Base-by-base conservation (phyloP, 2,797 vertebrate species). In the Mormyrops boulengeri region DNA sequence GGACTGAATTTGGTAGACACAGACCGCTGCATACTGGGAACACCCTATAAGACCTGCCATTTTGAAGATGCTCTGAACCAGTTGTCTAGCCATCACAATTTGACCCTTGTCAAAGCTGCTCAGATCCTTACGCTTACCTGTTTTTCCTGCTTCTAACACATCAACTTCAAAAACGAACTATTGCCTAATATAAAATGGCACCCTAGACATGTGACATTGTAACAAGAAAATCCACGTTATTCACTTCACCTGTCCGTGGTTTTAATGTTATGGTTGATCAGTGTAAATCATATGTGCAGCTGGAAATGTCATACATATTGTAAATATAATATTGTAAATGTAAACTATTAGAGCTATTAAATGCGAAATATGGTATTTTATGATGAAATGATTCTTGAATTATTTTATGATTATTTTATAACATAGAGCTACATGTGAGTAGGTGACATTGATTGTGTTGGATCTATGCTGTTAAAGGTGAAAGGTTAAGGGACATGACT, bases 331-430 rank as follows among this genome's bases (percentile, higher is more conserved):
- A 41, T 41, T 77, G 34, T 41, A 19, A 77, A 38, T 38, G 55
- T 57, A 7, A n/a, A 57, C 55, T n/a, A 57, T 57, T 57, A 57
- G 5, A 57, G 19, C 9, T 14, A 26, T 73, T 34, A 77, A 77
- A 77, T 41, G 17, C 0, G 80, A 91, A 89, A 88, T 77, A 88
- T 91, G 88, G 4, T 41, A 41, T 41, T 41, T 77, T 77, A 77
- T 41, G 30, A 77, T 77, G 1, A 38, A 77, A 77, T 41, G 1
- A 66, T 66, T 30, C 62, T 66, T 4, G 38, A 17, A 77, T 77
- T 38, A 41, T 77, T 73, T 73, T 12, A 38, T 4, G 26, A 34
- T 38, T 19, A 38, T 41, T 77, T 38, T 38, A 19, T 41, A 77
- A 38, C 17, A 41, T 19, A 77, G 5, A 17, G 69, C 69, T 41